Base-by-base conservation (phyloP, 2,888 invertebrate genomes). In the Crepidodera aurea region DNA sequence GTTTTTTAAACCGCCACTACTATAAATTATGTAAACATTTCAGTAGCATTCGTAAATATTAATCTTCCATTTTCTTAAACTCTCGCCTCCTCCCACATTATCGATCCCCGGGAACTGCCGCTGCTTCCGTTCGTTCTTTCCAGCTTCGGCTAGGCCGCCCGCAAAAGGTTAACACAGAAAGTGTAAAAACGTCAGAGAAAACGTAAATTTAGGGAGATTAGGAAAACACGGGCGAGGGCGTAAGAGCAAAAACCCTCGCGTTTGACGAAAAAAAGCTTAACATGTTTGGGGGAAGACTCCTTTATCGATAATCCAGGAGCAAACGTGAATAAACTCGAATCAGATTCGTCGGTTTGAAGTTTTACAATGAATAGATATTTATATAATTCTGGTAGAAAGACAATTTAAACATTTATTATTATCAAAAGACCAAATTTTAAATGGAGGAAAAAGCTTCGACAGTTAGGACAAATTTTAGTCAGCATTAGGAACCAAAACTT, bases 141-240 rank as follows among this genome's bases (percentile, higher is more conserved):
- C 22, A 22, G 22, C 13, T 13, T 39, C 13, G 18, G 18, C 3
- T 42, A 16, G 15, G 1, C 44, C 44, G 44, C 16, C 44, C 44
- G 44, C 44, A 44, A 44, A 22, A 44, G 22, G 44, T 44, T 44
- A 44, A 44, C 44, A 44, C 44, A 44, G 44, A 44, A 44, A 22
- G 44, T 44, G 44, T 44, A 44, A 22, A 16, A 44, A 12, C 22
- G 22, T 25, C 44, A 44, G 44, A 44, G 44, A 22, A 44, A 44
- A 44, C 44, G 22, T 8, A 44, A 44, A 44, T 44, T 44, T 44
- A 44, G 44, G 44, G 44, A 44, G 44, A 44, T 44, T 44, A 22
- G 44, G 44, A 44, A 44, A 44, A 44, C 37, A 44, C 22, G 22
- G 25, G 25, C 12, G 44, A 44, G 44, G 44, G 44, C 44, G 44